Percentiles rank a stretch among this genome's conserved stretches.
These are phyloP conservation scores for Apodemus sylvaticus DNA, from an alignment of 2,113 vertebrate genomes.

Conservation along the genomic window DNA sequence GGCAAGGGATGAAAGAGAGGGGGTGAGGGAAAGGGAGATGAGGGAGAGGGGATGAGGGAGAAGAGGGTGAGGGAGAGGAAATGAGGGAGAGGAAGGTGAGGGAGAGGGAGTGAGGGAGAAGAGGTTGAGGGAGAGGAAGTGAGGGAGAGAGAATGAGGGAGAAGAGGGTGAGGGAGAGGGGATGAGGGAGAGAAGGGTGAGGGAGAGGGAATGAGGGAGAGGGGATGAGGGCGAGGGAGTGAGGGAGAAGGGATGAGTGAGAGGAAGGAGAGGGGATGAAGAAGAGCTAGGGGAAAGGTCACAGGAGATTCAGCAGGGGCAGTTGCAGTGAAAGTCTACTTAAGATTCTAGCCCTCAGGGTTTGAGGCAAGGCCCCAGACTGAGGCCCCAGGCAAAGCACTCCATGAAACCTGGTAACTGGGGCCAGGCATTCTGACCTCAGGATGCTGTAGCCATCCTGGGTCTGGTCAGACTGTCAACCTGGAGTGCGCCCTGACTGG, in stretches of 20 bases:
- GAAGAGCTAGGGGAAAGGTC: neutral
- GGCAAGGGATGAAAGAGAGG: neutral
- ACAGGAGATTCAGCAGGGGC: neutral
- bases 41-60: neutral
- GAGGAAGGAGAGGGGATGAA: neutral
- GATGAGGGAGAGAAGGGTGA: no score
- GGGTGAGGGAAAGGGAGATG: neutral
- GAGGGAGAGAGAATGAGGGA: neutral
- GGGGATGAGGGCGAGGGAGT: no score
- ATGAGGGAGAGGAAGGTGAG: neutral
- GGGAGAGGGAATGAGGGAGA: no score
- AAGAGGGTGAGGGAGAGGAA: neutral
- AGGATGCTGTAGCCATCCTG: neutral
- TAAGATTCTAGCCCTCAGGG: neutral
- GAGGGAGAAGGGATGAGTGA: neutral
- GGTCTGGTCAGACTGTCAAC: neutral
- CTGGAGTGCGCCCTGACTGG: rapidly evolving
- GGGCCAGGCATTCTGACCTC: neutral
- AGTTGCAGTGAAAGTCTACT: neutral
- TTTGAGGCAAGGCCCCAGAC: neutral
- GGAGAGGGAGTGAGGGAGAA: neutral
- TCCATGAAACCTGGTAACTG: neutral
- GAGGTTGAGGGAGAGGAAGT: neutral
- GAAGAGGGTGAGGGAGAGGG: no score
- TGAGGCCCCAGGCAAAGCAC: neutral